phyloP scores from a whole-genome alignment of 2,113 vertebrate genomes.

The Meriones unguiculatus region DNA sequence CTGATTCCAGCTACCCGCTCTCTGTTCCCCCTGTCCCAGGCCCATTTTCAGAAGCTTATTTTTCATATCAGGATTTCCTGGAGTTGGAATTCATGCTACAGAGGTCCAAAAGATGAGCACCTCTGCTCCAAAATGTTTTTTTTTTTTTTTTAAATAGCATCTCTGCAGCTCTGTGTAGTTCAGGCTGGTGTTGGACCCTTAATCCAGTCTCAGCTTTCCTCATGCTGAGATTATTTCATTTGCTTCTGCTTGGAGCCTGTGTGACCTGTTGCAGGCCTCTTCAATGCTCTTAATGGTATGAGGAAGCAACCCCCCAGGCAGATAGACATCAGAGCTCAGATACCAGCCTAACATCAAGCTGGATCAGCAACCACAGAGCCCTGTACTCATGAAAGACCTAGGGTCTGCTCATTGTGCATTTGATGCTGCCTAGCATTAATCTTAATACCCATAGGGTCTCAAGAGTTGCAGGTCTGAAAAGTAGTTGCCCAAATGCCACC shows the following conservation, averaged over 20 bases:
- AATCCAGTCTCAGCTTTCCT: background rate
- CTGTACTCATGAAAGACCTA: constrained; percentile 9
- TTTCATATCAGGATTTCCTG: constrained; percentile 27
- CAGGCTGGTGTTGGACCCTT: background rate
- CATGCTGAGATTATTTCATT: constrained; percentile 1
- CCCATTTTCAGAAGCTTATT: constrained; percentile 40
- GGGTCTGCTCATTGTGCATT: background rate
- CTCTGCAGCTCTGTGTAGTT: background rate
- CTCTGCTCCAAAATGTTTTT: background rate
- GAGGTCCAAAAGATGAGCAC: constrained; percentile 28
- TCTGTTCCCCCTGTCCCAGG: constrained; percentile 10
- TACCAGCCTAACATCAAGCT: background rate
- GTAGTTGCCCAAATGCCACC: constrained; percentile 7
- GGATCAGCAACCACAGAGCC: background rate
- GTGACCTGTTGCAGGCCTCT: constrained; percentile 28
- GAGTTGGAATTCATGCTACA: constrained; percentile 22
- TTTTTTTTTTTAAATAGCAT: background rate
- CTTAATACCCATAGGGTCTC: background rate
- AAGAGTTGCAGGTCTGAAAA: constrained; percentile 31
- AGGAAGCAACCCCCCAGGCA: constrained; percentile 10
- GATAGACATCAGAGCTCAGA: constrained; percentile 21
- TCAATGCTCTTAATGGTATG: constrained; percentile 7
- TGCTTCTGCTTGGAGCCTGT: constrained; percentile 66
- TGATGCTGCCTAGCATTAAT: background rate
- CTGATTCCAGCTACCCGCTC: constrained; percentile 46